These are phyloP conservation scores for Dicerorhinus sumatrensis DNA, from an alignment of 2,113 vertebrate genomes.

Conservation along the genomic window DNA sequence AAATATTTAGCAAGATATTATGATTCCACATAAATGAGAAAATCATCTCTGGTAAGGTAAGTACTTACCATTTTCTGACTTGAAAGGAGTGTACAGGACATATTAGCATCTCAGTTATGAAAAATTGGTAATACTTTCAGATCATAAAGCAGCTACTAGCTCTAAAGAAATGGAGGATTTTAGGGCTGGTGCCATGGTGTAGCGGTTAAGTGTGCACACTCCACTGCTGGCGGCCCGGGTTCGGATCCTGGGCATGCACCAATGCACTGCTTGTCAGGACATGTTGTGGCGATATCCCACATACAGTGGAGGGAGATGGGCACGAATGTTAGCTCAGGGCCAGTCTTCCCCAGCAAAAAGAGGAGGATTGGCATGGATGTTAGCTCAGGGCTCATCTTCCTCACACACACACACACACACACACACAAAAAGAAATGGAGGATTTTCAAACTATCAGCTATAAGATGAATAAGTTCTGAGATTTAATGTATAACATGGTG, in stretches of 20 bases:
- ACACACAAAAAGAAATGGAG: not conserved
- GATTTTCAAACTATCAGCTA: not conserved
- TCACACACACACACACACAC: too few relatives aligned
- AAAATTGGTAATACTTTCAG: not conserved
- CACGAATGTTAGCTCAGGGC: too few relatives aligned
- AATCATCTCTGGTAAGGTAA: not conserved
- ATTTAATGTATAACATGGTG: not conserved
- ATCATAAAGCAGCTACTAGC: not conserved
- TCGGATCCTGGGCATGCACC: too few relatives aligned
- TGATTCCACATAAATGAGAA: not conserved
- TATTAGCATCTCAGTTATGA: fast-evolving
- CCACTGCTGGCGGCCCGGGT: too few relatives aligned
- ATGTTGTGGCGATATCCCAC: too few relatives aligned
- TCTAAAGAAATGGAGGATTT: not conserved
- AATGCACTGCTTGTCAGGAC: too few relatives aligned
- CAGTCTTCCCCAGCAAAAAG: too few relatives aligned
- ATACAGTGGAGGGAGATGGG: too few relatives aligned
- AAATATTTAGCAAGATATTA: not conserved
- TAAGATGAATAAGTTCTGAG: not conserved
- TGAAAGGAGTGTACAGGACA: not conserved
- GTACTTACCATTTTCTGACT: not conserved
- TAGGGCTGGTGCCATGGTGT: too few relatives aligned
- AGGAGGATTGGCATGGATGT: too few relatives aligned
- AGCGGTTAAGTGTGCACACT: too few relatives aligned
- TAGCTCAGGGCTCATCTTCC: too few relatives aligned